A percentile compares a stretch with the other conserved stretches of the same genome.
These are phyloP conservation scores for Atta cephalotes DNA, from an alignment of 1,140 invertebrate species.

Conservation along the genomic window DNA sequence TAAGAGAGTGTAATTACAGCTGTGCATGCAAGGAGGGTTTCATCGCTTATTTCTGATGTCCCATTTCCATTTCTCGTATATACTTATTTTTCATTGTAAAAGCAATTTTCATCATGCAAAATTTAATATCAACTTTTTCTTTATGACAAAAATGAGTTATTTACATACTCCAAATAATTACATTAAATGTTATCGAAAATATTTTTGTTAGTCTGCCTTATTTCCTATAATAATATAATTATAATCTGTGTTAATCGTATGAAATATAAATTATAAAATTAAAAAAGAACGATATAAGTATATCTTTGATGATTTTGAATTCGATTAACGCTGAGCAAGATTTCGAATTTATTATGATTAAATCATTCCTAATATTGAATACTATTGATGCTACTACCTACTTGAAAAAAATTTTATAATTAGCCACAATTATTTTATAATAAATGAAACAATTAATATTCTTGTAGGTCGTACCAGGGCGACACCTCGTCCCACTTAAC, in stretches of 20 bases:
- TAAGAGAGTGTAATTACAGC: slow-evolving; percentile 72
- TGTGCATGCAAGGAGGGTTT: slow-evolving; percentile 63
- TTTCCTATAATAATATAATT: not conserved
- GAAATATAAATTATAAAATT: not conserved
- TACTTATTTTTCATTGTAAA: not conserved
- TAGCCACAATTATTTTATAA: not conserved
- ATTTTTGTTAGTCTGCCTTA: not conserved
- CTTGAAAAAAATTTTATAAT: not conserved
- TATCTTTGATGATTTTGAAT: not conserved
- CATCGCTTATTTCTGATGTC: slow-evolving; percentile 43
- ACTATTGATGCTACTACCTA: not conserved
- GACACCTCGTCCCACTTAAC: slow-evolving; percentile 69
- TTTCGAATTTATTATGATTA: not conserved
- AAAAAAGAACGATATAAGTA: not conserved
- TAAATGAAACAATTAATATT: not conserved
- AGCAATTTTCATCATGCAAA: not conserved
- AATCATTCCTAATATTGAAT: not conserved
- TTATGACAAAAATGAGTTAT: not conserved
- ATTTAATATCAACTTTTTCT: not conserved
- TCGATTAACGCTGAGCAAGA: not conserved
- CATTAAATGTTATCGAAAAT: not conserved
- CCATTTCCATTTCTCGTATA: not conserved
- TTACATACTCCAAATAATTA: slow-evolving; percentile 1
- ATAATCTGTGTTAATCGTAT: not conserved
- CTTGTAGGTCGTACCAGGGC: slow-evolving; percentile 59